Conservation (phyloP, 2,113 vertebrate genomes). For the Pampusana beccarii region DNA sequence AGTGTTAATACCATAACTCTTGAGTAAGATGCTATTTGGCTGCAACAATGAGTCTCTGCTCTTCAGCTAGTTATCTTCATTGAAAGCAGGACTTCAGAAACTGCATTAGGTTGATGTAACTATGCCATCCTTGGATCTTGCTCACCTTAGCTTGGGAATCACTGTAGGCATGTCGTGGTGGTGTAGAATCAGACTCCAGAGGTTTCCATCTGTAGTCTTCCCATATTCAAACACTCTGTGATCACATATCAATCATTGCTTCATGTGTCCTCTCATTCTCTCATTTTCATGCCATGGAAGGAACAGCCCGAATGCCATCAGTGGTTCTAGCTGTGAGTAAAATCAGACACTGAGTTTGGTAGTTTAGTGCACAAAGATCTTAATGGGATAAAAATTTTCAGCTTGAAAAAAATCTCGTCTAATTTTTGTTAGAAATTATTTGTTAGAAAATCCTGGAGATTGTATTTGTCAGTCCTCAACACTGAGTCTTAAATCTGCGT, state of each 20-base stretch:
- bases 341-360: not conserved
- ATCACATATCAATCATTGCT: not conserved
- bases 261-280: not conserved
- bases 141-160: not conserved
- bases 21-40: not conserved
- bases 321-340: not conserved
- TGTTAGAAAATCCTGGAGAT: not conserved
- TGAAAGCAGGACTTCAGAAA: not conserved
- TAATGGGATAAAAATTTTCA: not conserved
- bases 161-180: not conserved
- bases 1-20: not conserved
- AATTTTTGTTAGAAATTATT: not conserved
- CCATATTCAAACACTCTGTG: not conserved
- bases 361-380: not conserved
- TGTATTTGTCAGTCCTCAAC: not conserved
- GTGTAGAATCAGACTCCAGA: not conserved
- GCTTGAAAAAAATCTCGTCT: not conserved
- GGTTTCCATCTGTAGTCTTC: not conserved
- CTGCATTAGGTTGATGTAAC: not conserved
- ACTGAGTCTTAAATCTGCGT: not conserved
- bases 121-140: not conserved
- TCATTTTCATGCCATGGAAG: not conserved
- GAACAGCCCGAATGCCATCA: not conserved
- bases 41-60: not conserved
- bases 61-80: not conserved